Evolutionary conservation across 2,797 vertebrate genomes (phyloP).

Genomic region (Intellagama lesueurii): DNA sequence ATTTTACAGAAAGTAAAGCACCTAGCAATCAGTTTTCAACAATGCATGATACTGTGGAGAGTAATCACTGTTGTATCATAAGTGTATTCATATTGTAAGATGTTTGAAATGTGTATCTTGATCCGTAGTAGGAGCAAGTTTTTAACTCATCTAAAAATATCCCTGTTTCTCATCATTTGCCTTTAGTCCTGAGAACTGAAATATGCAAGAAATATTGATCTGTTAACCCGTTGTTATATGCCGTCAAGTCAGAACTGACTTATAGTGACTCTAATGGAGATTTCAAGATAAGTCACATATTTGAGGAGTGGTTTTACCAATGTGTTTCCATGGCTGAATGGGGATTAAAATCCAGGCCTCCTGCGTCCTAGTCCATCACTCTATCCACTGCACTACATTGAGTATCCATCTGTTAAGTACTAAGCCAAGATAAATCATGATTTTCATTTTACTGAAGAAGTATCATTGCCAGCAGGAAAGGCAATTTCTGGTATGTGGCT

Average conservation of each 20-base stretch:
- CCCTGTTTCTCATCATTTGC: constrained; percentile 27
- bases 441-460: constrained; percentile 31
- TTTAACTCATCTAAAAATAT: not conserved
- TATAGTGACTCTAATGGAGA: too few species aligned
- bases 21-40: not conserved
- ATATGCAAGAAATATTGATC: constrained; percentile 46
- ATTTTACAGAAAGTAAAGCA: not conserved
- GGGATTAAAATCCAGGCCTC: too few species aligned
- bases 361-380: too few species aligned
- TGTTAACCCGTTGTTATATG: not conserved
- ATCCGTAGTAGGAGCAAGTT: not conserved
- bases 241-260: too few species aligned
- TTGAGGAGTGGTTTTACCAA: too few species aligned
- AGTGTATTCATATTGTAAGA: not conserved
- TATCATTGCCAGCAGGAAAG: not conserved
- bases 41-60: not conserved
- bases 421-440: constrained; percentile 15
- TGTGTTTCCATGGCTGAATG: too few species aligned
- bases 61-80: not conserved
- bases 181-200: constrained; percentile 48
- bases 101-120: not conserved
- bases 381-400: not conserved
- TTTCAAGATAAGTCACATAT: too few species aligned
- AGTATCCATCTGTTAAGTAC: constrained; percentile 26
- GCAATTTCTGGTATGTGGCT: not conserved